Base-by-base conservation (phyloP, 2,888 invertebrate species). In the Latrodectus elegans region DNA sequence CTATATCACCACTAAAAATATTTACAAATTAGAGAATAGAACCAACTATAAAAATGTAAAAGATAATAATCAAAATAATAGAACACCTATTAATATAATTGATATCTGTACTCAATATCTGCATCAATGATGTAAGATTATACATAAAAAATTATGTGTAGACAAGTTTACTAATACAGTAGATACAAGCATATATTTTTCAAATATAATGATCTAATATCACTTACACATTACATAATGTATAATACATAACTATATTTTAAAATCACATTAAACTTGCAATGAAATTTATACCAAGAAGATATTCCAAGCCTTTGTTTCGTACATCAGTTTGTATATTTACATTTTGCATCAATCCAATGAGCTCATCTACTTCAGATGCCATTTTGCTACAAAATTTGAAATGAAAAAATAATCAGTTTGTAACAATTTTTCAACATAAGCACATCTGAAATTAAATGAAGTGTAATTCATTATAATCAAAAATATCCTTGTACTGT, bases 271-370 rank as follows among this genome's bases (percentile, higher is more conserved):
- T 22, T 22, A 22, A 22, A 55, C 55, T 14, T 4, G 15, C 55
- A 55, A 55, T 55, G 55, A 11, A 55, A 55, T 14, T 14, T 10
- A n/a, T 52, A 72, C 72, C 72, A n/a, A 72, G 51, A 51, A 72
- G 49, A 11, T 15, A 52, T 14, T 72, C 72, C 72, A 49, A 72
- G 0, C 51, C 72, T n/a, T 49, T 52, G 51, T 52, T 10, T 52
- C 22, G 49, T 17, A 52, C 72, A 51, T 72, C 52, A 52, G 22
- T 9, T n/a, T 15, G 15, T n/a, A 52, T 15, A 52, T 49, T 51
- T 49, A n/a, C 4, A 72, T 17, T 72, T 72, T 72, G n/a, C n/a
- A 72, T 52, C n/a, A 72, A 11, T 51, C 12, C 51, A 49, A 72
- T n/a, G 10, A 72, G 52, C 17, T 72, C 72, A 70, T 70, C 70